A percentile compares a stretch with the other conserved stretches of the same genome.
Conservation (phyloP, 2,113 vertebrate species). For the Tragelaphus buxtoni region DNA sequence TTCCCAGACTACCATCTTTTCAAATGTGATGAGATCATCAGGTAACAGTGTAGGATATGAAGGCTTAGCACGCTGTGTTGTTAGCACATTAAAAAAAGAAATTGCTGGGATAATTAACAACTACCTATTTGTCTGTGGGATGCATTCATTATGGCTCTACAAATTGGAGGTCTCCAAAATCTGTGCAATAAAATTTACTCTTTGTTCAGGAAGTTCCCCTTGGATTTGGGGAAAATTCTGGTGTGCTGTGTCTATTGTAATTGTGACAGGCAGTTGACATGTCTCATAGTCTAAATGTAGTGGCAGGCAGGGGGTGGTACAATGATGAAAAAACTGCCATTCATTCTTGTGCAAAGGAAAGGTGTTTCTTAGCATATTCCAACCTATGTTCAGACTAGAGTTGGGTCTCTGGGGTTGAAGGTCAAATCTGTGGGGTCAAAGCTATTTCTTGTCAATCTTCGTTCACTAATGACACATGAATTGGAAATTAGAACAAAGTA, state of each 20-base stretch:
- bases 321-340: conserved; percentile 87
- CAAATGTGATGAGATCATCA: conserved; percentile 86
- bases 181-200: conserved; percentile 89
- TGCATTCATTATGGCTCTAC: conserved; percentile 86
- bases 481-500: conserved; percentile 90
- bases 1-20: conserved; percentile 80
- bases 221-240: conserved; percentile 87
- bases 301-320: conserved; percentile 87
- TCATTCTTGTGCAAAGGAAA: conserved; percentile 88
- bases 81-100: conserved; percentile 87
- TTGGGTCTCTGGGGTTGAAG: conserved; percentile 88
- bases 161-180: conserved; percentile 89
- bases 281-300: conserved; percentile 88
- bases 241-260: conserved; percentile 88
- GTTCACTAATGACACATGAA: conserved; percentile 90
- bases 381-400: conserved; percentile 88
- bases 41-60: conserved; percentile 85
- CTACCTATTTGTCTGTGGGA: conserved; percentile 88
- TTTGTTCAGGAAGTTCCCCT: conserved; percentile 91
- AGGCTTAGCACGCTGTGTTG: conserved; percentile 81
- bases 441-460: conserved; percentile 90
- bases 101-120: conserved; percentile 89
- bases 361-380: conserved; percentile 89
- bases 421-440: conserved; percentile 90
- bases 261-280: conserved; percentile 90